These are phyloP conservation scores for Pachycephus smyrnensis DNA, from an alignment of 2,888 invertebrate species.

Conservation along the genomic window DNA sequence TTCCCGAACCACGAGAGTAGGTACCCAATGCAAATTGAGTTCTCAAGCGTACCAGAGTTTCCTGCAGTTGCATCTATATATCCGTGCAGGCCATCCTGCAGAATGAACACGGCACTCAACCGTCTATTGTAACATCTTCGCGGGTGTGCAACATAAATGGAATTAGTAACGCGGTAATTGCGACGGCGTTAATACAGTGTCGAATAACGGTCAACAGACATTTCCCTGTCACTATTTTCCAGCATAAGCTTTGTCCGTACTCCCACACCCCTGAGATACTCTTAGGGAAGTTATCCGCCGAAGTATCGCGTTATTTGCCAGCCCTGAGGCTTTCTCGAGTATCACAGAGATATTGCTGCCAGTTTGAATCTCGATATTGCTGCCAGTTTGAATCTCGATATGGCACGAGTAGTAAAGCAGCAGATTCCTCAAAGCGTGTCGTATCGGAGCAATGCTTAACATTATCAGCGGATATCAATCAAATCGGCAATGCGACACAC, in stretches of 20 bases:
- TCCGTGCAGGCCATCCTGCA: background rate
- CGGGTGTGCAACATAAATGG: background rate
- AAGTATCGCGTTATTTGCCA: conserved; percentile 1
- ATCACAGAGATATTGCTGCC: background rate
- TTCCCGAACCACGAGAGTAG: background rate
- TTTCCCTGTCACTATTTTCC: background rate
- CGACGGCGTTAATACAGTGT: background rate
- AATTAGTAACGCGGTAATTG: conserved; percentile 14
- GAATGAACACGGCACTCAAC: background rate
- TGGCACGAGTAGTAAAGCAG: background rate
- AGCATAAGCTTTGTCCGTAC: background rate
- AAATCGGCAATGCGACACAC: background rate
- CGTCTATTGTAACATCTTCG: background rate
- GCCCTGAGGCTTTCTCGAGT: background rate
- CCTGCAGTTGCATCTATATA: background rate
- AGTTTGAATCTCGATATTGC: background rate
- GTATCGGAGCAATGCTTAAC: background rate
- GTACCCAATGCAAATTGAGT: background rate
- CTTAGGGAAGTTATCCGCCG: background rate
- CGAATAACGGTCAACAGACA: background rate
- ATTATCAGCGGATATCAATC: background rate
- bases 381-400: background rate
- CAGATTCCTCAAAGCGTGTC: background rate
- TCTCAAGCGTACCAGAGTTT: background rate
- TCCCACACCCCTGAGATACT: background rate